phyloP scores from a whole-genome alignment of 2,797 vertebrate genomes.

The Schizopygopsis malacanthus region DNA sequence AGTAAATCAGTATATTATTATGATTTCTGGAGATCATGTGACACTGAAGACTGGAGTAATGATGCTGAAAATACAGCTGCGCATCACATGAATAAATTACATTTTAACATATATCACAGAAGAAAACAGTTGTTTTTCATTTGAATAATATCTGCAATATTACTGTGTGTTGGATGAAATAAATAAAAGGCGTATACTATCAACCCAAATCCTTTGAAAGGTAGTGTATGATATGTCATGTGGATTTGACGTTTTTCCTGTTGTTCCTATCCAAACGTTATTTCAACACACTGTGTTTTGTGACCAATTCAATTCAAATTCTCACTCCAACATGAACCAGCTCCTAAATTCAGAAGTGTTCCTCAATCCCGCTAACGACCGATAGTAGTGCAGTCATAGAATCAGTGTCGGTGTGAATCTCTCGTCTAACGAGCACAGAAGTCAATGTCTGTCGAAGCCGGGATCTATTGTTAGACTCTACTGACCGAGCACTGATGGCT shows the following conservation, averaged over 20 bases:
- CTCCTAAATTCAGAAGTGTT: not conserved
- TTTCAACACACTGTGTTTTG: not conserved
- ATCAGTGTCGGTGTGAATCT: not conserved
- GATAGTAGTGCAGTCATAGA: not conserved
- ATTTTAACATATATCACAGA: not conserved
- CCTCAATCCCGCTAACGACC: not conserved
- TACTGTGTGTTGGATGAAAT: not conserved
- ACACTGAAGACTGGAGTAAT: not conserved
- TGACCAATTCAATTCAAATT: not conserved
- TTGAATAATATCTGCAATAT: not conserved
- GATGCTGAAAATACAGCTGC: not conserved
- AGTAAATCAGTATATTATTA: not conserved
- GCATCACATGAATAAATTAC: not conserved
- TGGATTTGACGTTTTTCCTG: not conserved
- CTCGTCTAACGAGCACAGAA: not conserved
- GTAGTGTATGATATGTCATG: not conserved
- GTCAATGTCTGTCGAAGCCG: not conserved
- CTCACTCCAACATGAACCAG: not conserved
- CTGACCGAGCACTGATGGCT: conserved; percentile 89
- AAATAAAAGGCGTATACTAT: not conserved
- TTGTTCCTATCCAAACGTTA: not conserved
- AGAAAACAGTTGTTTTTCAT: not conserved
- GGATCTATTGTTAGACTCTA: conserved; percentile 55
- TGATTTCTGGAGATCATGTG: not conserved
- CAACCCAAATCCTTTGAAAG: not conserved